Percentiles rank a stretch among this genome's conserved stretches.
Conservation (phyloP, 2,113 vertebrate species). For the Climacteris rufus region DNA sequence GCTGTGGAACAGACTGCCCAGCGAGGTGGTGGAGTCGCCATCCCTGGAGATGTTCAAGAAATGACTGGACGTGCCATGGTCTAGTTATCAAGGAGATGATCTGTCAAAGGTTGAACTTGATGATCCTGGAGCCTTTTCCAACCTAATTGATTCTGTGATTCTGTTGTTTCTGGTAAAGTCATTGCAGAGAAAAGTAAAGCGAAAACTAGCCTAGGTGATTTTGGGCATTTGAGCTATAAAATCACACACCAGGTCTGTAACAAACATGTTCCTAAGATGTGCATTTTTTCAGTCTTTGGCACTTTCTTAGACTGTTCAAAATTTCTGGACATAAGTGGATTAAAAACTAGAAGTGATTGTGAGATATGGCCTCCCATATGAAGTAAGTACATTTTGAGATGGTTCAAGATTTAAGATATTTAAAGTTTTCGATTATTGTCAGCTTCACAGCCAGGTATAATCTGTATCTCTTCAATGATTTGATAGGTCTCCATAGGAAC, state of each 20-base stretch:
- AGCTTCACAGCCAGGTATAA: background rate
- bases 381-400: background rate
- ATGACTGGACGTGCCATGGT: background rate
- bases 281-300: background rate
- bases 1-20: background rate
- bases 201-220: background rate
- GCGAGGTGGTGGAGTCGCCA: background rate
- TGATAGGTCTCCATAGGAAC: background rate
- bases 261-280: background rate
- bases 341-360: background rate
- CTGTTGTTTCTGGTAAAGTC: background rate
- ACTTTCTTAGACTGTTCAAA: background rate
- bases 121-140: background rate
- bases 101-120: accelerated
- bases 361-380: background rate
- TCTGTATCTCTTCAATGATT: background rate
- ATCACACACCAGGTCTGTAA: background rate
- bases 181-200: background rate
- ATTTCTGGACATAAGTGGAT: background rate
- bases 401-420: background rate
- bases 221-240: background rate
- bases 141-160: background rate
- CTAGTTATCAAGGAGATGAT: background rate
- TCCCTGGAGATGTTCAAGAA: background rate
- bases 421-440: background rate